These are phyloP conservation scores for Spheniscus mendiculus DNA, from an alignment of 2,113 vertebrate genomes.

Conservation along the genomic window DNA sequence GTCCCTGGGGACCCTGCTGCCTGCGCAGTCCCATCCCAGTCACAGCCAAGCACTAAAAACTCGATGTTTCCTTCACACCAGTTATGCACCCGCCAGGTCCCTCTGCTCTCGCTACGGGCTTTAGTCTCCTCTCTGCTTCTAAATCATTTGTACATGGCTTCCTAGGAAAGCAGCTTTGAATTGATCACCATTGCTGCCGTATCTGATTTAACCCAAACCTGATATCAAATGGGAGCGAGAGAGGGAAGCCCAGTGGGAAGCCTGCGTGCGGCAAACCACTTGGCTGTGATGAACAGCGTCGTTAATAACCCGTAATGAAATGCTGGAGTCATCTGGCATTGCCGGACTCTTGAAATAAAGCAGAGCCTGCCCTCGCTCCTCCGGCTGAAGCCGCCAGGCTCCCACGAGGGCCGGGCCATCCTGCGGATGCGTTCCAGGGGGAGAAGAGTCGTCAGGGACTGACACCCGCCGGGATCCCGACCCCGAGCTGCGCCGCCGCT, in stretches of 20 bases:
- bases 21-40: rapidly evolving
- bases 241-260: background rate
- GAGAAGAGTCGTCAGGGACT: rapidly evolving
- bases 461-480: rapidly evolving
- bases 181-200: background rate
- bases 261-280: rapidly evolving
- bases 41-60: background rate
- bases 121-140: background rate
- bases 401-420: background rate
- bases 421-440: rapidly evolving
- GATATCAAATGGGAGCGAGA: rapidly evolving
- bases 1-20: background rate
- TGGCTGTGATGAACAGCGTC: background rate
- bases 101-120: background rate
- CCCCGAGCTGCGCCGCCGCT: background rate
- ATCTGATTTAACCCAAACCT: background rate
- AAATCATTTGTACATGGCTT: background rate
- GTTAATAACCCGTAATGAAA: background rate
- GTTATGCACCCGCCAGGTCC: background rate
- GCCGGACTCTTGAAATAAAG: background rate
- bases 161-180: background rate
- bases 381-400: background rate
- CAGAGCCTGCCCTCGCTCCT: background rate
- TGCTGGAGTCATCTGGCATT: background rate
- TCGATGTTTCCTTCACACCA: background rate